Evolutionary conservation across 2,797 vertebrate species (phyloP), one percentile per base, ranked within the genome.

Genomic region (Gadopsis marmoratus): DNA sequence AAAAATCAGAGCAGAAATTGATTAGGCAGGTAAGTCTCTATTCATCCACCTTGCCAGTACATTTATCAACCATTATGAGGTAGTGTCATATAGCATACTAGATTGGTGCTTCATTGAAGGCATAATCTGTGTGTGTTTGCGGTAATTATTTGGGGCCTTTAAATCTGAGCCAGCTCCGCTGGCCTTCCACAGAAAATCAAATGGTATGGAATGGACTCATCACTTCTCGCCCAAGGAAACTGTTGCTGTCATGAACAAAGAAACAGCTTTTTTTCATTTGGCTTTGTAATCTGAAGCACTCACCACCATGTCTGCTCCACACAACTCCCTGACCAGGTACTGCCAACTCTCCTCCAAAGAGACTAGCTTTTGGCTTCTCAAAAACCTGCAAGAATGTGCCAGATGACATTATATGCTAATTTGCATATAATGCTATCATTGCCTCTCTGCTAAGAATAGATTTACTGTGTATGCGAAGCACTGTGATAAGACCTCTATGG

Each of bases 381-480:
- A 29, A 71, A 74, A 53, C 62, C 43, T 58, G 23, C 17, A 4
- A 70, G 60, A 74, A 35, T 58, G 48, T 63, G 75, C 56, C 78
- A 84, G 76, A 71, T 71, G 64, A 82, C 71, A 76, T 84, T 78
- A 84, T 64, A 82, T 64, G 43, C 48, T 82, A 51, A 89, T 87
- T 82, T 84, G 58, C 74, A 87, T 75, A 71, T 56, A 87, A 83
- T 82, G 50, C 54, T 51, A 82, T 70, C 50, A 33, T 51, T 35
- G 53, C 56, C 31, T 51, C 17, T 39, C 43, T 61, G 19, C 71
- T 77, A 69, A 78, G 60, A 81, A 77, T 53, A 43, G 61, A 45
- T 68, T 39, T 61, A 31, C 26, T 59, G 21, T 47, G 56, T 35
- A 29, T 12, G 48, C 39, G 59, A 72, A 67, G 17, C 26, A 2